Percentiles rank a stretch among this genome's conserved stretches.
phyloP scores from a whole-genome alignment of 2,888 invertebrate genomes.

The Oxycera nigricornis region DNA sequence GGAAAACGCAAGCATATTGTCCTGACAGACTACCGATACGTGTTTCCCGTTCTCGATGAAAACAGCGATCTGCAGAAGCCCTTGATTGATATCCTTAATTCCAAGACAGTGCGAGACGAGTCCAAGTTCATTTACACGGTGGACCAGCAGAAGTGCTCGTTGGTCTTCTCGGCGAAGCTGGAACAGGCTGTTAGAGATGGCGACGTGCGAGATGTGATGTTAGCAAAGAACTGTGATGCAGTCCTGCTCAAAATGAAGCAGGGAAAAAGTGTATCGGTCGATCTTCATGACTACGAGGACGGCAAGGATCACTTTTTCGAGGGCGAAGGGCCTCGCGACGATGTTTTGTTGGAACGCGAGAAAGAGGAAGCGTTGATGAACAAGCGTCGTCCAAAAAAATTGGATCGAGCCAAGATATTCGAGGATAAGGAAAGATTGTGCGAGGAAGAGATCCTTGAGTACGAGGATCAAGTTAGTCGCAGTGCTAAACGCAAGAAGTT shows the following conservation, averaged over 20 bases:
- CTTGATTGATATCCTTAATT: slow-evolving; percentile 68
- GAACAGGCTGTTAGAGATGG: slow-evolving; percentile 80
- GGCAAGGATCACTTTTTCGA: slow-evolving; percentile 68
- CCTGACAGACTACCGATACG: slow-evolving; percentile 75
- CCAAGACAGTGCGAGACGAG: slow-evolving; percentile 67
- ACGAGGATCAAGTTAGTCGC: slow-evolving; percentile 65
- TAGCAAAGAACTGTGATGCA: slow-evolving; percentile 78
- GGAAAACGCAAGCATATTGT: slow-evolving; percentile 73
- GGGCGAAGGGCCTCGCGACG: slow-evolving; percentile 74
- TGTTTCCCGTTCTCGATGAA: slow-evolving; percentile 75
- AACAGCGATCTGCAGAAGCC: slow-evolving; percentile 71
- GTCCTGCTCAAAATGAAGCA: slow-evolving; percentile 76
- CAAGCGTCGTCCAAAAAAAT: slow-evolving; percentile 67
- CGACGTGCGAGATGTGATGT: slow-evolving; percentile 77
- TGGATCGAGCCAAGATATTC: slow-evolving; percentile 75
- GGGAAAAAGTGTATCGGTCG: slow-evolving; percentile 77
- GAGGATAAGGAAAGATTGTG: slow-evolving; percentile 74
- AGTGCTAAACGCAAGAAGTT: slow-evolving; percentile 66
- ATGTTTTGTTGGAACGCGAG: slow-evolving; percentile 70
- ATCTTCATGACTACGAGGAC: slow-evolving; percentile 68
- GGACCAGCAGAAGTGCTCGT: slow-evolving; percentile 74
- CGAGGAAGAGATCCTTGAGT: slow-evolving; percentile 66
- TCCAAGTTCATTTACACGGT: slow-evolving; percentile 76
- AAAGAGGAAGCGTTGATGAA: slow-evolving; percentile 65
- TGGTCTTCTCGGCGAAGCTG: slow-evolving; percentile 76